Base-by-base conservation (phyloP, 2,888 invertebrate species). In the Cosmia pyralina region DNA sequence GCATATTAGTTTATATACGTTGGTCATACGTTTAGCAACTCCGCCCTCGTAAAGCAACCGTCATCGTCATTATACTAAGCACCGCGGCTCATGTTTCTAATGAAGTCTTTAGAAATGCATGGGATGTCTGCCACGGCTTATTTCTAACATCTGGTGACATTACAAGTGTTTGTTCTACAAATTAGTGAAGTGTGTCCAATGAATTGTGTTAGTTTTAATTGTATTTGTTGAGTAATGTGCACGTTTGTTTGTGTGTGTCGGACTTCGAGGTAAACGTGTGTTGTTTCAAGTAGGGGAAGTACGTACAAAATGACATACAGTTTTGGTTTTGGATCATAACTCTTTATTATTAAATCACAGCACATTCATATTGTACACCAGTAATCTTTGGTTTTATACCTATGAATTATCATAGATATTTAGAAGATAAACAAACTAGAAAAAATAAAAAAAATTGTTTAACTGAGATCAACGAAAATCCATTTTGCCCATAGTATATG, bases 41-140 rank as follows among this genome's bases (percentile, higher is more conserved):
- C 82, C 92, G 88, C 92, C 91, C 82, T 90, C 91, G 78, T 81
- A 83, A 79, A 82, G 73, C 81, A 78, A 78, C 81, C 62, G 78
- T 80, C 81, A 77, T 80, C 69, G 76, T 79, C 79, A 79, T 77
- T 79, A 77, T 79, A 72, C 81, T 68, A 84, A 82, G 77, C 71
- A 77, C 65, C 75, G 75, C 84, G 81, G 73, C 82, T 87, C 82
- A 82, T 82, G 87, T 88, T 86, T 87, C 86, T 88, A 85, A 86
- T 88, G 85, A 88, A 88, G 87, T 90, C 86, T 88, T 89, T 87
- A 83, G 77, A 85, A 87, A 88, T 90, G 90, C 90, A 90, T 87
- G 89, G 77, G 82, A 86, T 86, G 82, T 85, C 85, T 88, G 88
- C 85, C 86, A 86, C 80, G 79, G 77, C 75, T 85, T 81, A 87